Evolutionary conservation across 2,113 vertebrate genomes (phyloP).

Genomic region (Rhinoptilus africanus): DNA sequence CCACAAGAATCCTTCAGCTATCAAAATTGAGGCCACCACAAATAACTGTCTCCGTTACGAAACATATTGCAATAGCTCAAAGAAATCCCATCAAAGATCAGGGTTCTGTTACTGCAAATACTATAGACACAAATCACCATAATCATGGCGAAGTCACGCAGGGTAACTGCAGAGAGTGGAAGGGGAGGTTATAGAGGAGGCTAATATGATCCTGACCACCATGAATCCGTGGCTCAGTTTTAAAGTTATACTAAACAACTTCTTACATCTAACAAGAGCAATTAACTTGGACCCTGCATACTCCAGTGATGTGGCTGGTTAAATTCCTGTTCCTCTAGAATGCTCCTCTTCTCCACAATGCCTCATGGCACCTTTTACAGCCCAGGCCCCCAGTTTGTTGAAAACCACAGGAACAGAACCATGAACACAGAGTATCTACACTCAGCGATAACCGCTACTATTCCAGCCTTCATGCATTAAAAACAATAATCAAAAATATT

Average conservation of each 20-base stretch:
- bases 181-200: not conserved
- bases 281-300: not conserved
- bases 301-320: not conserved
- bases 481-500: not conserved
- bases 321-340: not conserved
- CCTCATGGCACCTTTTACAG: not conserved
- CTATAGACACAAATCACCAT: not conserved
- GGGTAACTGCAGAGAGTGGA: not conserved
- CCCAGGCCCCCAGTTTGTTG: not conserved
- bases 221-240: not conserved
- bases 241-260: not conserved
- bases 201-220: not conserved
- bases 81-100: not conserved
- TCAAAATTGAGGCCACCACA: not conserved
- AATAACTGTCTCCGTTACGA: not conserved
- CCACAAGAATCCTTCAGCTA: not conserved
- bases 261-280: not conserved
- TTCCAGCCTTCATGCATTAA: not conserved
- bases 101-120: not conserved
- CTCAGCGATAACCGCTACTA: not conserved
- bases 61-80: not conserved
- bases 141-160: not conserved
- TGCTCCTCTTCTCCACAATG: not conserved
- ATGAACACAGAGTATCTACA: not conserved
- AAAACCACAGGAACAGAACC: not conserved